These are phyloP conservation scores for Drosophila mimica DNA, from an alignment of 2,888 invertebrate species.

Conservation along the genomic window DNA sequence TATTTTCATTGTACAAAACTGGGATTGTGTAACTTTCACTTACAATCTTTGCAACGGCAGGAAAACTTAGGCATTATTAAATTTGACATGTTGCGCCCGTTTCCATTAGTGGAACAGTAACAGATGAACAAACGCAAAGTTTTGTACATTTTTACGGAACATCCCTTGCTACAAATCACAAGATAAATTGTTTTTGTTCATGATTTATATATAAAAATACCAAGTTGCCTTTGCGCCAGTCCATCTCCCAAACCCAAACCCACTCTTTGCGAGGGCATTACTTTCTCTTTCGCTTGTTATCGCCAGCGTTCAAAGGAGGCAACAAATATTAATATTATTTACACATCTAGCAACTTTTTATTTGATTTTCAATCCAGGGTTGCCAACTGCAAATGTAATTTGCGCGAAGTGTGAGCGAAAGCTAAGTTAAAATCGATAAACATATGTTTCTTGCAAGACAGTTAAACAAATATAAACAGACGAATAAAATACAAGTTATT, in stretches of 20 bases:
- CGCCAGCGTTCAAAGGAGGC: conserved; percentile 56
- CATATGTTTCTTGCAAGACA: neutral
- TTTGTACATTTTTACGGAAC: conserved; percentile 43
- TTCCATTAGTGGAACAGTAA: conserved; percentile 42
- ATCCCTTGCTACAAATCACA: conserved; percentile 75
- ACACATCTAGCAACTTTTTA: conserved; percentile 57
- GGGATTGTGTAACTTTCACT: conserved; percentile 41
- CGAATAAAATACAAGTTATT: neutral
- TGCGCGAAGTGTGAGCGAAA: conserved; percentile 21
- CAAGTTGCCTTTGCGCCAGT: conserved; percentile 47
- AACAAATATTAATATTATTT: conserved; percentile 76
- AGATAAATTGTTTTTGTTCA: conserved; percentile 80
- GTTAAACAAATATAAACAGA: neutral
- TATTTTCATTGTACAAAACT: conserved; percentile 15
- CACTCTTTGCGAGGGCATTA: conserved; percentile 13
- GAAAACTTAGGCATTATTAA: conserved; percentile 64
- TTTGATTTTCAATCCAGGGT: conserved; percentile 55
- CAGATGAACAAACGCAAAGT: conserved; percentile 53
- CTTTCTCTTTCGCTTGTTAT: conserved; percentile 51
- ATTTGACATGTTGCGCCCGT: conserved; percentile 72
- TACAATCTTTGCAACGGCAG: conserved; percentile 22
- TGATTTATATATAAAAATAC: conserved; percentile 77
- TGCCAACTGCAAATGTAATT: neutral
- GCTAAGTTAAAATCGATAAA: neutral
- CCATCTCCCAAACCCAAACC: conserved; percentile 4